Percentiles rank a stretch among this genome's conserved stretches.
phyloP scores from a whole-genome alignment of 1,140 invertebrate genomes.

The Hypsibius dujardini region DNA sequence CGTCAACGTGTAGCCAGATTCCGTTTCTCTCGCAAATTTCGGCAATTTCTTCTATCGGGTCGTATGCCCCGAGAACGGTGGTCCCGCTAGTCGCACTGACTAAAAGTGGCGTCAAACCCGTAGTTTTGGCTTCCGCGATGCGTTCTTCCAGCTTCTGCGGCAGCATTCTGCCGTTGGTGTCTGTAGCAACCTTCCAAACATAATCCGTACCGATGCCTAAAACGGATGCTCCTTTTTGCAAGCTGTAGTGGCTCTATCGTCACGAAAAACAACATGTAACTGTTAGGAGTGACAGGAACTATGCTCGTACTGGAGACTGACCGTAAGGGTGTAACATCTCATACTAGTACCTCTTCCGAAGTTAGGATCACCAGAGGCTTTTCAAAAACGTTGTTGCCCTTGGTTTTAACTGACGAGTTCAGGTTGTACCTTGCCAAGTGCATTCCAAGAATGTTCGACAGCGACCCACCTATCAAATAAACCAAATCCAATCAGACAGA shows the following conservation, averaged over 20 bases:
- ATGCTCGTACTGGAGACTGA: no score
- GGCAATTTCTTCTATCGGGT: slow-evolving; percentile 61
- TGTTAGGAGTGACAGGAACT: no score
- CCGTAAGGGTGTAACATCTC: no score
- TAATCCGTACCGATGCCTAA: slow-evolving; percentile 61
- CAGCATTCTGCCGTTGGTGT: slow-evolving; percentile 47
- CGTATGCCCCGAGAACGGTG: slow-evolving; percentile 58
- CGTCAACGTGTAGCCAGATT: slow-evolving; percentile 84
- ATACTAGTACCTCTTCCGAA: slow-evolving; percentile 41
- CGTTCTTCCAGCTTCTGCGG: slow-evolving; percentile 38
- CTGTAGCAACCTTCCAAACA: slow-evolving; percentile 47
- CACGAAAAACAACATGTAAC: no score
- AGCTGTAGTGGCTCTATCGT: background rate
- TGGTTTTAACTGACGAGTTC: background rate
- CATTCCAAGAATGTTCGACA: slow-evolving; percentile 18
- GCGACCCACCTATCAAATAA: background rate
- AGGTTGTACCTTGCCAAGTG: slow-evolving; percentile 20
- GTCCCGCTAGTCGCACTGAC: slow-evolving; percentile 53
- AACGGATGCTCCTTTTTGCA: slow-evolving; percentile 53
- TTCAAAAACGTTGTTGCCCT: slow-evolving; percentile 3
- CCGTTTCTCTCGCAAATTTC: slow-evolving; percentile 59
- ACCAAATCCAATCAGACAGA: background rate
- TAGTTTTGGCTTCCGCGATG: slow-evolving; percentile 35
- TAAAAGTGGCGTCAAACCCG: slow-evolving; percentile 43
- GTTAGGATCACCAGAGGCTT: slow-evolving; percentile 50